A percentile compares a stretch with the other conserved stretches of the same genome.
phyloP scores from a whole-genome alignment of 2,797 vertebrate genomes.

The Sarcoramphus papa region DNA sequence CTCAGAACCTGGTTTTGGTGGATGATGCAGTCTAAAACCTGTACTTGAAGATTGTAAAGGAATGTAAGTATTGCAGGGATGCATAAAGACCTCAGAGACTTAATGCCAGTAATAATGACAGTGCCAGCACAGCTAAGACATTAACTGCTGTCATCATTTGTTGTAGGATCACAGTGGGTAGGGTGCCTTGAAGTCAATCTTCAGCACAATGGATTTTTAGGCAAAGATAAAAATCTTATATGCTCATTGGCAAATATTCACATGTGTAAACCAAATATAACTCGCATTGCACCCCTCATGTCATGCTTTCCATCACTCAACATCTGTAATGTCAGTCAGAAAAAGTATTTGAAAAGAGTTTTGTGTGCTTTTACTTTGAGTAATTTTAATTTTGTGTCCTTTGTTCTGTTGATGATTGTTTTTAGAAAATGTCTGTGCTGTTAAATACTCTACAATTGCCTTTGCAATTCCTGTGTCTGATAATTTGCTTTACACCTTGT shows the following conservation, averaged over 20 bases:
- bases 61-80: neutral
- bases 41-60: neutral
- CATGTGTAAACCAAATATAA: neutral
- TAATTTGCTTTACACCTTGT: neutral
- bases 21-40: neutral
- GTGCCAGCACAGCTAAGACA: neutral
- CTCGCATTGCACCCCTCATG: rapidly evolving
- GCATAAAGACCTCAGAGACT: neutral
- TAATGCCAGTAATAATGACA: neutral
- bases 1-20: neutral
- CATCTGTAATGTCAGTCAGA: neutral
- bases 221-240: neutral
- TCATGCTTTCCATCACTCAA: neutral
- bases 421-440: neutral
- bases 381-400: neutral
- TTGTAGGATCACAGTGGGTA: neutral
- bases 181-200: neutral
- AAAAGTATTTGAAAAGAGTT: neutral
- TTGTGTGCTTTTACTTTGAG: neutral
- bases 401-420: neutral
- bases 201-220: neutral
- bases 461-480: neutral
- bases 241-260: neutral
- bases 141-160: neutral
- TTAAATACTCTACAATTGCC: neutral